Evolutionary conservation across 2,113 vertebrate genomes (phyloP), one percentile per base, ranked within the genome.

Genomic region (Malaclemys terrapin): DNA sequence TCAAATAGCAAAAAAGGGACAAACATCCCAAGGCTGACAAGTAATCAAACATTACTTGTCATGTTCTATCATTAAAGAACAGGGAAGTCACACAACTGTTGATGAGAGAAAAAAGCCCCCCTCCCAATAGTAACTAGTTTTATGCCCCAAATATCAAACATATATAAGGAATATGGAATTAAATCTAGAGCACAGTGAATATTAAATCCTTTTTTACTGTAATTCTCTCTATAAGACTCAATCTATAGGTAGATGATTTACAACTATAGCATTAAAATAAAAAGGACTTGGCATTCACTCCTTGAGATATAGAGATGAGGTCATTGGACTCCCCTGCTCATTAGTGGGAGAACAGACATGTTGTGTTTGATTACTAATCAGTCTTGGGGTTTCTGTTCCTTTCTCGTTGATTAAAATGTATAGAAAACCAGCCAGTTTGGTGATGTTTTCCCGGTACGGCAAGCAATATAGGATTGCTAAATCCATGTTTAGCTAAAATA

Each of bases 191-290:
- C 62, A 29, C 9, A 85, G 19, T 42, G 31, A 69, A 45, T 81
- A 59, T 38, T 87, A 29, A 87, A 93, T 83, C 42, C 20, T 89
- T 93, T 53, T 80, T 56, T 29, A 35, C 62, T 94, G 90, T 90
- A 8, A 50, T 81, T 49, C 5, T 90, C 35, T 82, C 2, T 62
- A 3, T 62, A 75, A 94, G 9, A 88, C 88, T 78, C 80, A 38
- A 85, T 85, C 45, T 49, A 38, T 27, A 16, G 31, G 16, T 65
- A 80, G 53, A 53, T 45, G 13, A 83, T 80, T 87, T 29, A 10
- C 16, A 87, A 12, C 9, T 50, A 9, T 7, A 87, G 3, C 1
- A 13, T 65, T 52, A 90, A 93, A 92, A 75, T 12, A 84, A 56
- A 93, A 93, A 88, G 22, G 59, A 88, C 3, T 22, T 85, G 50